Evolutionary conservation across 53 echinoderm and acorn worm genomes (phyloP), one percentile per base, ranked within the genome.

Genomic region (Arbacia lixula): DNA sequence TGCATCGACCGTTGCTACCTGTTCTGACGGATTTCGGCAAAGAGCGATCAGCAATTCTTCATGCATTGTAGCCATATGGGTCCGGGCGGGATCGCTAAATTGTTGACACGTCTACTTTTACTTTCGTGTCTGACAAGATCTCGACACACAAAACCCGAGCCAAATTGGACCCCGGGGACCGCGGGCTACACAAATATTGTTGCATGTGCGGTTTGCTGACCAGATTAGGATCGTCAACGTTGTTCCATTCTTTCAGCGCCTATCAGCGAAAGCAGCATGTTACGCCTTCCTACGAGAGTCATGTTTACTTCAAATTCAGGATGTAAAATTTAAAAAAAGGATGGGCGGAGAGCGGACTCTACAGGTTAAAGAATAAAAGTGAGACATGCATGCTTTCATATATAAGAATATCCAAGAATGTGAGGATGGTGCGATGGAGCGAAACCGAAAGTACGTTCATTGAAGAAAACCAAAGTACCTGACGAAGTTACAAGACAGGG

Each of bases 391-490:
- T n/a, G n/a, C n/a, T n/a, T n/a, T n/a, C n/a, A n/a, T n/a, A n/a
- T n/a, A 46, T 30, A 71, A 17, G 24, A 40, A 49, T 25, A 71
- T 43, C 30, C 43, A 46, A 6, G 75, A 40, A 54, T 35, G 33
- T 22, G 36, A 54, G 53, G 75, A 11, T 54, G 31, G 75, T 35
- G 31, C n/a, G 49, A 27, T 28, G 49, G 33, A 17, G 9, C 26
- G 75, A 54, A 75, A 75, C 54, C 75, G 75, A 75, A 75, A 78
- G 79, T 78, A 78, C 58, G 41, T 78, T 60, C 60, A 78, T 78
- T 36, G 60, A 78, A 4, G 34, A 37, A 8, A 54, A 19, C 31
- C 53, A 21, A 75, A 75, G 24, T 12, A 54, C 12, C 17, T 75
- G 54, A 75, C 53, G 75, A 75, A 75, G 55, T 75, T 75, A 78